These are phyloP conservation scores for Myotis yumanensis DNA, from an alignment of 2,113 vertebrate species.

Conservation along the genomic window DNA sequence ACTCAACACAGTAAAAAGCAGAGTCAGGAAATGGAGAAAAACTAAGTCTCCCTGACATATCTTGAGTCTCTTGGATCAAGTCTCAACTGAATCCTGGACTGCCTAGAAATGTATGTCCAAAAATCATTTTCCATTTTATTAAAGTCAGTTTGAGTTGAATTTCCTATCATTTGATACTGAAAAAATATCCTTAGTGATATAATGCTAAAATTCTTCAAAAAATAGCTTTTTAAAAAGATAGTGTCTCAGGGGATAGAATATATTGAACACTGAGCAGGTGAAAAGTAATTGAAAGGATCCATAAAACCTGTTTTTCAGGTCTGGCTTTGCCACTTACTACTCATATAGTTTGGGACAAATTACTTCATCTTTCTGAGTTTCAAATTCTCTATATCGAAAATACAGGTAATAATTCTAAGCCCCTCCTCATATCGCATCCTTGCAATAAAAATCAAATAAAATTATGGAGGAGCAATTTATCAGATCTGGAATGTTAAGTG, in stretches of 20 bases:
- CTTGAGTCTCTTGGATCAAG: background rate
- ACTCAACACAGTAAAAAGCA: background rate
- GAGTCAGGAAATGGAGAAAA: background rate
- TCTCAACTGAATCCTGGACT: background rate
- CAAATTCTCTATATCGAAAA: conserved; percentile 34
- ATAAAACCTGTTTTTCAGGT: background rate
- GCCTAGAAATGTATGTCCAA: background rate
- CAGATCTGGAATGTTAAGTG: conserved; percentile 15
- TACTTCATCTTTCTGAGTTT: conserved; percentile 16
- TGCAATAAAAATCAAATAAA: conserved; percentile 46
- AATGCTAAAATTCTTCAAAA: conserved; percentile 38
- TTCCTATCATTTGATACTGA: background rate
- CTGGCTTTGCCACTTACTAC: background rate
- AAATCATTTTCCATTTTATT: conserved; percentile 2
- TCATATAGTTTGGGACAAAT: background rate
- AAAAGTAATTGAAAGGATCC: background rate
- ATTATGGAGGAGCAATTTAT: background rate
- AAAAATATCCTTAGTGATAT: background rate
- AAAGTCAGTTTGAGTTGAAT: conserved; percentile 31
- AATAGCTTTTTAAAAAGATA: background rate
- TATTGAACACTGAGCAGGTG: background rate
- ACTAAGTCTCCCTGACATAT: background rate
- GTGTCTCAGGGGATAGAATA: background rate
- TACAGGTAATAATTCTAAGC: background rate
- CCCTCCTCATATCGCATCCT: background rate